Percentiles rank a stretch among this genome's conserved stretches.
Conservation (phyloP, 2,888 invertebrate species). For the Polydrusus pterygomalis region DNA sequence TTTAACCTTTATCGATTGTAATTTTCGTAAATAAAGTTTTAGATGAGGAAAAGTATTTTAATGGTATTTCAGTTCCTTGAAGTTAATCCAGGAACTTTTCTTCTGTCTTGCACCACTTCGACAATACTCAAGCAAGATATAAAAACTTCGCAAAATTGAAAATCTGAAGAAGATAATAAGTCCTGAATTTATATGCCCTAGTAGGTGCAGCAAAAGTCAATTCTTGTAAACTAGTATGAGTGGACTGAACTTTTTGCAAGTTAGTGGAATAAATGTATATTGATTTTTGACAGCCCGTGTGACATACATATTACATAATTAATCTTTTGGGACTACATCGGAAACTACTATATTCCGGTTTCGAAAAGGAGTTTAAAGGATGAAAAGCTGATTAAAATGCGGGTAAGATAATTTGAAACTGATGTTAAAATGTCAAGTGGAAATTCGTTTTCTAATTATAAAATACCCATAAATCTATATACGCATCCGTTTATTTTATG, state of each 20-base stretch:
- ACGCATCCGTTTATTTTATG: not conserved
- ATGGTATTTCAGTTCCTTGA: not conserved
- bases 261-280: not conserved
- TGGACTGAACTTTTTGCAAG: too few species aligned
- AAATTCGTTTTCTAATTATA: conserved; percentile 7
- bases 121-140: too few species aligned
- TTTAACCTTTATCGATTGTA: conserved; percentile 7
- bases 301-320: conserved; percentile 28
- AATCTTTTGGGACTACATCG: conserved; percentile 35
- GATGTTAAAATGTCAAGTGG: conserved; percentile 1
- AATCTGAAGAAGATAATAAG: too few species aligned
- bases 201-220: too few species aligned
- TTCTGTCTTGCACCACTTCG: too few species aligned
- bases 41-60: not conserved
- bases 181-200: too few species aligned
- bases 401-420: conserved; percentile 1
- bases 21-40: conserved; percentile 3
- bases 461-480: not conserved
- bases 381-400: not conserved
- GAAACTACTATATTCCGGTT: conserved; percentile 22
- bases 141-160: too few species aligned
- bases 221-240: too few species aligned
- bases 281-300: not conserved
- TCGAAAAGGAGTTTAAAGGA: conserved; percentile 6
- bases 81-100: not conserved